Percentiles rank a stretch among this genome's conserved stretches.
These are phyloP conservation scores for Malurus splendens DNA, from an alignment of 2,797 vertebrate species.

Conservation along the genomic window DNA sequence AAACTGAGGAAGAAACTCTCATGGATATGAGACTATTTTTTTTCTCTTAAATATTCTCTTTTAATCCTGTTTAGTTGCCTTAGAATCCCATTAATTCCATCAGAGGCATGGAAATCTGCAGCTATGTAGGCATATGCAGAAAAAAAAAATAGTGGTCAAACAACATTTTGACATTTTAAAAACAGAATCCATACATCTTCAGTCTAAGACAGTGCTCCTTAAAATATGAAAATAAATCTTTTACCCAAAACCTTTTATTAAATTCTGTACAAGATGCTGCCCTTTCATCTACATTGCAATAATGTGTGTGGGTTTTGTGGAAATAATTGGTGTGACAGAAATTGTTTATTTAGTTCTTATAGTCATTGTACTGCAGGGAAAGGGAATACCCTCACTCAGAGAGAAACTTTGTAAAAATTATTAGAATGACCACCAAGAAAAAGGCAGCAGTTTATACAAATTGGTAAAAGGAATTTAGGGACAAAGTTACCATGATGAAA, in stretches of 20 bases:
- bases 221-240: background rate
- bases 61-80: slow-evolving; percentile 52
- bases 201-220: background rate
- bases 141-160: slow-evolving; percentile 62
- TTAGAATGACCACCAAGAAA: background rate
- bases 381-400: background rate
- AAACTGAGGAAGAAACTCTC: slow-evolving; percentile 37
- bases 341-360: background rate
- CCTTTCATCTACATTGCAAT: background rate
- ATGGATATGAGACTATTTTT: slow-evolving; percentile 25
- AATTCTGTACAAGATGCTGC: background rate
- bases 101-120: slow-evolving; percentile 41
- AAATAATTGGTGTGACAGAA: background rate
- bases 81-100: slow-evolving; percentile 61
- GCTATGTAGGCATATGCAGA: slow-evolving; percentile 42
- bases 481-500: background rate
- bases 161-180: slow-evolving; percentile 51
- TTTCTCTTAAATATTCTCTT: slow-evolving; percentile 44
- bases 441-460: background rate
- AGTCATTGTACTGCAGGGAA: background rate
- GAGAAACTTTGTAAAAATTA: background rate
- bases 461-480: background rate
- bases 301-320: background rate
- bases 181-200: slow-evolving; percentile 47
- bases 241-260: background rate